Evolutionary conservation across 1,140 invertebrate species (phyloP).

Genomic region (Calephelis nemesis): DNA sequence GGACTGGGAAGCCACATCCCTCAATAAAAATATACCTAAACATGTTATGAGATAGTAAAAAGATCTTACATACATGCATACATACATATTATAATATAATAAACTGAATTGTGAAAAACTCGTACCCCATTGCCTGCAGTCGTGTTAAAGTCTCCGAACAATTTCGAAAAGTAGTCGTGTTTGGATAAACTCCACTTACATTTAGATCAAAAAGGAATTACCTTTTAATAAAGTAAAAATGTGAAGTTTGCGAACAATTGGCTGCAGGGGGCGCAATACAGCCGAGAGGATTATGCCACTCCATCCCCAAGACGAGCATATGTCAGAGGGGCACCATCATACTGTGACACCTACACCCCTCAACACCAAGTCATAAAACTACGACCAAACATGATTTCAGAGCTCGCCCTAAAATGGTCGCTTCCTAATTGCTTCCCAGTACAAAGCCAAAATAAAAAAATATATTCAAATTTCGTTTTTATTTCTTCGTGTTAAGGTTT

Average conservation of each 20-base stretch:
- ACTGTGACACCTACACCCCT: slow-evolving; percentile 33
- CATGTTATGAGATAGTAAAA: too few relatives aligned
- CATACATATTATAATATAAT: too few relatives aligned
- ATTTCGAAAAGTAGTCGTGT: background rate
- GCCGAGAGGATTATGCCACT: slow-evolving; percentile 67
- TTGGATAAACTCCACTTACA: slow-evolving; percentile 1
- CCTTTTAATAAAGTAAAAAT: slow-evolving; percentile 58
- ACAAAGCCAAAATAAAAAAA: slow-evolving; percentile 42
- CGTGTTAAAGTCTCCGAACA: background rate
- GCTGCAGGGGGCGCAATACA: slow-evolving; percentile 64
- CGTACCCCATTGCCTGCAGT: too few relatives aligned
- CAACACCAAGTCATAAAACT: slow-evolving; percentile 24
- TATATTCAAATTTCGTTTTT: slow-evolving; percentile 47
- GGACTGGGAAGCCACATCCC: too few relatives aligned
- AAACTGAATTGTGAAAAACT: too few relatives aligned
- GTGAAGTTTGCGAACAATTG: slow-evolving; percentile 65
- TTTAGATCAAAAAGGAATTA: slow-evolving; percentile 23
- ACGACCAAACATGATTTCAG: slow-evolving; percentile 28
- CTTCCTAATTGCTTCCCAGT: slow-evolving; percentile 64
- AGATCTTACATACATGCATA: too few relatives aligned
- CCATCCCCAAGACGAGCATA: slow-evolving; percentile 62
- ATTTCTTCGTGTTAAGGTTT: slow-evolving; percentile 13
- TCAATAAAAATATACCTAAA: too few relatives aligned
- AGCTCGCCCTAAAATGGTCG: slow-evolving; percentile 44
- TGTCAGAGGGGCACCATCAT: slow-evolving; percentile 55